Evolutionary conservation across 2,888 invertebrate genomes (phyloP).

Genomic region (Notocelia uddmanniana): DNA sequence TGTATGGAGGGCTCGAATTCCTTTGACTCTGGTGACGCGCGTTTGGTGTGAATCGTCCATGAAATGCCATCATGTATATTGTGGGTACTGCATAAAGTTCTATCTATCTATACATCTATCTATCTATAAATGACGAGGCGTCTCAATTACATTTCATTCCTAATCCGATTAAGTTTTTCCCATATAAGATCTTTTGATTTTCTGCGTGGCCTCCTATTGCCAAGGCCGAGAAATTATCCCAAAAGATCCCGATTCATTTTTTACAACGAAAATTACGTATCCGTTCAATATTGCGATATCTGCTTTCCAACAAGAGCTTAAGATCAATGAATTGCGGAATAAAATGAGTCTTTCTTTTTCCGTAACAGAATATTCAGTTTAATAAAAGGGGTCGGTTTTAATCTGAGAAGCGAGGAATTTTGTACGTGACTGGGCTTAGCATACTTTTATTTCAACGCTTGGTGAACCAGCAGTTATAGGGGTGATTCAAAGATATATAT

Average conservation of each 20-base stretch:
- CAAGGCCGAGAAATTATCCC: conserved; percentile 26
- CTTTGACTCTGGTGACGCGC: no score
- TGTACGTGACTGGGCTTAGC: conserved; percentile 24
- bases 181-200: conserved; percentile 2
- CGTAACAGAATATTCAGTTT: conserved; percentile 25
- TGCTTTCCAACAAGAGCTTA: conserved; percentile 2
- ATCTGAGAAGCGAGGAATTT: conserved; percentile 20
- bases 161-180: neutral
- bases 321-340: neutral
- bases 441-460: conserved; percentile 18
- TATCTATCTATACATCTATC: no score
- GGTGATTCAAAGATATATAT: neutral
- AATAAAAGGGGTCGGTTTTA: conserved; percentile 29
- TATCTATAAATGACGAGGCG: neutral
- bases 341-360: conserved; percentile 17
- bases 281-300: conserved; percentile 24
- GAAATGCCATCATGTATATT: no score
- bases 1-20: no score
- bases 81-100: no score
- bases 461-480: neutral
- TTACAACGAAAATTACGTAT: conserved; percentile 40
- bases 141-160: neutral
- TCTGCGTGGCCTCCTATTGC: conserved; percentile 6
- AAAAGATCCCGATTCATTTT: conserved; percentile 40
- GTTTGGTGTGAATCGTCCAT: no score